A percentile compares a stretch with the other conserved stretches of the same genome.
phyloP scores from a whole-genome alignment of 2,113 vertebrate species.

The Spea multiplicata region DNA sequence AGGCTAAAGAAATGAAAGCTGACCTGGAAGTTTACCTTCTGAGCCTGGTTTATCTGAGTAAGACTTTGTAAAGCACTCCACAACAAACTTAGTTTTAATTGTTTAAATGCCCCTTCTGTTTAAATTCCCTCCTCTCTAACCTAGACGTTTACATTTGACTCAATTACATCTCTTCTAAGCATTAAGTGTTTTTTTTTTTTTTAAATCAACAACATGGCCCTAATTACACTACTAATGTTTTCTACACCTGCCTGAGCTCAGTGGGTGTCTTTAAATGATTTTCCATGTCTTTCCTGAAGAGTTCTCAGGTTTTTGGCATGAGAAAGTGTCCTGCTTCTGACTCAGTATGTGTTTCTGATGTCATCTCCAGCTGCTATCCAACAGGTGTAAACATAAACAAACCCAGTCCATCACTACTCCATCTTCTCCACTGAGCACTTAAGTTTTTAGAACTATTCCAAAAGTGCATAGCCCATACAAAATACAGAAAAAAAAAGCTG shows the following conservation, averaged over 20 bases:
- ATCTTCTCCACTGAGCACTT: background rate
- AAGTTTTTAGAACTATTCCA: too few species aligned
- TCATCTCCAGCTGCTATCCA: constrained; percentile 28
- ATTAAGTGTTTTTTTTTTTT: background rate
- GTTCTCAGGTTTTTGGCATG: constrained; percentile 12
- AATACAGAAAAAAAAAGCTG: too few species aligned
- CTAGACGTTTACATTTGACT: background rate
- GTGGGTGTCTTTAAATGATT: constrained; percentile 38
- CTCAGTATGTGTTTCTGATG: constrained; percentile 12
- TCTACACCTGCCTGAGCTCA: constrained; percentile 33
- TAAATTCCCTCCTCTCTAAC: too few species aligned
- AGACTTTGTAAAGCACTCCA: too few species aligned
- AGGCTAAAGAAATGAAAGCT: too few species aligned
- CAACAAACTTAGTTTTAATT: too few species aligned
- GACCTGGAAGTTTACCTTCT: too few species aligned
- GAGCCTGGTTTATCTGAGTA: too few species aligned
- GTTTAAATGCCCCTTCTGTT: too few species aligned
- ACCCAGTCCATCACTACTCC: background rate
- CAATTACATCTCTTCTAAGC: background rate
- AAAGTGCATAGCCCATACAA: too few species aligned
- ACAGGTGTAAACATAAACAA: constrained; percentile 46
- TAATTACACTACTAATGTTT: constrained; percentile 23
- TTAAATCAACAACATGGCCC: background rate
- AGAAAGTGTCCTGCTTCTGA: constrained; percentile 14
- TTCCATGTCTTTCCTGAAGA: constrained; percentile 34